Evolutionary conservation across 2,797 vertebrate genomes (phyloP), one percentile per base, ranked within the genome.

Genomic region (Mallotus villosus): DNA sequence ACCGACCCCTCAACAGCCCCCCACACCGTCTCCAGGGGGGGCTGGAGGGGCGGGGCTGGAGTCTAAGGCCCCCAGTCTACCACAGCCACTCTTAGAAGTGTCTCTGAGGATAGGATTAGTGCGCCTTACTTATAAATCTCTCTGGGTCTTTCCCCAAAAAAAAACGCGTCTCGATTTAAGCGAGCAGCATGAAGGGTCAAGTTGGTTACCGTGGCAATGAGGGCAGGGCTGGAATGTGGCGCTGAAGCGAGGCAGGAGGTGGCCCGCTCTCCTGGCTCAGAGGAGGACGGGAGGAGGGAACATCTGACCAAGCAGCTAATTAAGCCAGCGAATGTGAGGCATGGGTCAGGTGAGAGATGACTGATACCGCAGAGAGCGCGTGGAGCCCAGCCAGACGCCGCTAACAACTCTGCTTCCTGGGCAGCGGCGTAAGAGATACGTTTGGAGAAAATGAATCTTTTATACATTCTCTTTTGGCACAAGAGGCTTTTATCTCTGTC

Each of bases 401-500:
- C 81, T 74, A 81, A 83, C 74, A 80, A 77, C 74, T 74, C 81
- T 77, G 27, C 58, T 79, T 69, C 82, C 73, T 41, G 73, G 73
- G 79, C 81, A 68, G 68, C 75, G 74, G 79, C 78, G 84, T 88
- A 85, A 88, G 74, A 86, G 78, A 75, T 81, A 83, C 82, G 82
- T 84, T 91, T 85, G 80, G 76, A 88, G 72, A 84, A 85, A 86
- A 92, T 91, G 53, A 92, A 92, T 93, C 89, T 91, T 93, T 92
- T 78, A 93, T 90, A 87, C 77, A 75, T 86, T 89, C 85, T 90
- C 82, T 78, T 88, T 89, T 82, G 83, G 82, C 86, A 88, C 78
- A 79, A 82, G 84, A 90, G 86, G 89, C 91, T 92, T 93, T 93
- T 92, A 93, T 93, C 91, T 91, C 82, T 65, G 74, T 81, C 78